Base-by-base conservation (phyloP, 2,888 invertebrate species). In the Dicyrtoma fusca region DNA sequence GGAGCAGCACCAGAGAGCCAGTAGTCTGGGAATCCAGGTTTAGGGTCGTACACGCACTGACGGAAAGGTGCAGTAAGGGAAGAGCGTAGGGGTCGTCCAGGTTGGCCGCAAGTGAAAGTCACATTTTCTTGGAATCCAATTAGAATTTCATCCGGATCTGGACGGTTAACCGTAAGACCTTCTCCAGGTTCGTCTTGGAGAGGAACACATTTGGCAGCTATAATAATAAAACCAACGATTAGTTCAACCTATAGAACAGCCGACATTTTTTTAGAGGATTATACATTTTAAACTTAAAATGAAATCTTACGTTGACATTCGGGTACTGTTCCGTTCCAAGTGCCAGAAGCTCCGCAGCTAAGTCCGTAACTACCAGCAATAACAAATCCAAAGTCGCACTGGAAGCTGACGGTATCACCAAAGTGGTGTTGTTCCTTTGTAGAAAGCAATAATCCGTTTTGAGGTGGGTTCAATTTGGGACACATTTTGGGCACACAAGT, bases 11-110 rank as follows among this genome's bases (percentile, higher is more conserved):
- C 95, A 69, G 95, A 94, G 1, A 95, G 85, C 95, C 94, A 95
- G 82, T 95, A 95, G 82, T 94, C 92, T 0, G 94, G 94, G 71
- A 92, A 87, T 84, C 89, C 89, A 49, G 92, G 90, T 84, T 93
- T 92, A 0, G 96, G 96, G 84, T 97, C 95, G 82, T 95, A 97
- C 25, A 95, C 96, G 84, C 97, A 97, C 83, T 97, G 96, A 74
- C 97, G 89, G 84, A 95, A 95, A 0, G 88, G 87, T 8, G 95
- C 89, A 3, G 94, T 90, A 0, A 92, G 88, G 1, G 95, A 94
- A 81, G 91, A 90, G 77, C 94, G 86, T 6, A 95, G 83, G 66
- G 89, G 89, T 75, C 92, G 88, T 25, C 95, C 95, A 49, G 90
- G 87, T 69, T 89, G 89, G 65, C 88, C 88, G 82, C 96, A 95